These are phyloP conservation scores for Procambarus virginalis DNA, from an alignment of 1,140 invertebrate genomes.

Conservation along the genomic window DNA sequence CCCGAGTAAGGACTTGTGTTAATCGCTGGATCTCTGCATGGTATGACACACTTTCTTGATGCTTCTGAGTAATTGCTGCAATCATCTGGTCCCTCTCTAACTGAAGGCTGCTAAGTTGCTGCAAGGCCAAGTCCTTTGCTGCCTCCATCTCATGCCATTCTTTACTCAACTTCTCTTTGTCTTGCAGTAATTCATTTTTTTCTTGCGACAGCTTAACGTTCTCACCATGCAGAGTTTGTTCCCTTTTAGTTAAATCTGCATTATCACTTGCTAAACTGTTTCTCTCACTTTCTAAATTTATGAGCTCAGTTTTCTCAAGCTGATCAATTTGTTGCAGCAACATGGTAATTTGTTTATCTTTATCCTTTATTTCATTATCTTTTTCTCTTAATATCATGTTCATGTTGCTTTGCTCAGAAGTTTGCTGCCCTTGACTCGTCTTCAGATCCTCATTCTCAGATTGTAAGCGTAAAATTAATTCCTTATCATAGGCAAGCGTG, in stretches of 20 bases:
- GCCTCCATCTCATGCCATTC: neutral
- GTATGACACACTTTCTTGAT: slow-evolving; percentile 87
- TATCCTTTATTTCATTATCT: slow-evolving; percentile 14
- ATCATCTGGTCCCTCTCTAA: slow-evolving; percentile 85
- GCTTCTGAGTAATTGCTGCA: slow-evolving; percentile 84
- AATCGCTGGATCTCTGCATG: slow-evolving; percentile 88
- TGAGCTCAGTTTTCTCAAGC: slow-evolving; percentile 6
- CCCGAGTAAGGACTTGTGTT: slow-evolving; percentile 73
- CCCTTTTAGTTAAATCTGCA: neutral
- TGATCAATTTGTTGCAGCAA: neutral
- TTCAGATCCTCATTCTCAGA: slow-evolving; percentile 12
- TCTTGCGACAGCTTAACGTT: slow-evolving; percentile 27
- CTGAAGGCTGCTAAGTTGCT: slow-evolving; percentile 73
- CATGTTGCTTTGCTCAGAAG: neutral
- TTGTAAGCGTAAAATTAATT: neutral
- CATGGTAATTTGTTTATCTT: slow-evolving; percentile 21
- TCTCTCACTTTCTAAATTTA: neutral
- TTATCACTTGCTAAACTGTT: neutral
- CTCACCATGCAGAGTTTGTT: slow-evolving; percentile 8
- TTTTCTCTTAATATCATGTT: neutral
- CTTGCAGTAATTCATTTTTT: slow-evolving; percentile 16
- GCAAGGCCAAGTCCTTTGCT: neutral
- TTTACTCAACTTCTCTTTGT: neutral
- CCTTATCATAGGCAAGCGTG: neutral
- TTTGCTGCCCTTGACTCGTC: neutral